Evolutionary conservation across 2,113 vertebrate genomes (phyloP), one percentile per base, ranked within the genome.

Genomic region (Periophthalmodon schlosseri): DNA sequence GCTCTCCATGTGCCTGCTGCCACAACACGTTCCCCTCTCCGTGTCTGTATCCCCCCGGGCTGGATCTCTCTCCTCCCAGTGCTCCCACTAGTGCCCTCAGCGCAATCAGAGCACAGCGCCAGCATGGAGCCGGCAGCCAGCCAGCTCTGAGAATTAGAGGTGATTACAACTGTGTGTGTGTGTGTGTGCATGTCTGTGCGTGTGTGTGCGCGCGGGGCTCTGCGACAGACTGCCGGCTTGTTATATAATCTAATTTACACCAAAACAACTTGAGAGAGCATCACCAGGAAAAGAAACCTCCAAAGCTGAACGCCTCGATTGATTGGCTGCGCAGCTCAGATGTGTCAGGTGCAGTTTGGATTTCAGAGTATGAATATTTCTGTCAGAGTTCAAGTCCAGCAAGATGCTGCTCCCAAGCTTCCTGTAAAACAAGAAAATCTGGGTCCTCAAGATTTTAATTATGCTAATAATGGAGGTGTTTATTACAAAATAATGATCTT

Each of bases 161-260:
- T 82, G 83, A 88, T 91, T 88, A 88, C 57, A 81, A 70, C 33
- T 4, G 67, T 74, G 70, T 69, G 68, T 50, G n/a, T 56, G 52
- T 56, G 52, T 56, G 52, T n/a, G 20, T 68, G 68, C 36, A 66
- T 68, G 68, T 49, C 11, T 57, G 10, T 18, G 24, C 16, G 58
- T 61, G 60, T 67, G 70, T 68, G 70, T 70, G 44, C 39, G 72
- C 66, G 68, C 39, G 60, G 23, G 66, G 76, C 66, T 74, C 83
- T 79, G 83, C 72, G 66, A 76, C 80, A 85, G 74, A 46, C 84
- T 79, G 84, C 18, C 3, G 36, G 67, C 81, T 74, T 74, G 70
- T 89, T 90, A 82, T 72, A 68, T 88, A 87, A 90, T 75, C 67
- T 49, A 23, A 77, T 85, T 76, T 63, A 63, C 73, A 84, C 83